Evolutionary conservation across 2,797 vertebrate species (phyloP), one percentile per base, ranked within the genome.

Genomic region (Bovichtus diacanthus): DNA sequence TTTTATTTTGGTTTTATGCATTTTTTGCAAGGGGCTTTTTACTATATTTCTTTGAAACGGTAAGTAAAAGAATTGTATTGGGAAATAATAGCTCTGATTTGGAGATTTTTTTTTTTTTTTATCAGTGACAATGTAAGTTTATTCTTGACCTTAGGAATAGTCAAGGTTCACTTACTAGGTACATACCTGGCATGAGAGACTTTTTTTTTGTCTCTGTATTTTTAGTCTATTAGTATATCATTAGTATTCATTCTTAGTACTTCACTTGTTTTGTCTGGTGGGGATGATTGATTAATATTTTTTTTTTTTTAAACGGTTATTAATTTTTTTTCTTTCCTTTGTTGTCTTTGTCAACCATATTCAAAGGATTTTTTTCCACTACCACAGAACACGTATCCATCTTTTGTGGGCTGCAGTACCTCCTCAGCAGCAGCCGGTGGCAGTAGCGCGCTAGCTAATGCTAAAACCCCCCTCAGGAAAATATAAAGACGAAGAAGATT

Each of bases 351-450:
- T 11, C 8, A 13, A 25, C 1, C 1, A 29, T 31, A 2, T 43
- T 5, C n/a, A 15, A 13, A 23, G 16, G 0, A 25, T 18, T 31
- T 9, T 23, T 8, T 25, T 13, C 4, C 5, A 15, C 9, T 11
- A n/a, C 10, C 18, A 21, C 1, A 7, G 21, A 27, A 10, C n/a
- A 16, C 27, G 34, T 1, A 4, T 25, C 8, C 8, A 27, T 11
- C 36, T 39, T 6, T 4, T 43, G 1, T 19, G 1, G 2, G 23
- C 5, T 83, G 90, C 7, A 76, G 69, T 90, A 43, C 23, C 1
- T 36, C 71, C 0, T n/a, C 80, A 73, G 0, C 0, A 0, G 3
- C 88, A 6, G 34, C 15, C 78, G 85, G 44, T 29, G 88, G 80
- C 83, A 15, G 71, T 11, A 83, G 31, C 27, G 50, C 16, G 36